These are phyloP conservation scores for Anticlea derivata DNA, from an alignment of 2,888 invertebrate species.

Conservation along the genomic window DNA sequence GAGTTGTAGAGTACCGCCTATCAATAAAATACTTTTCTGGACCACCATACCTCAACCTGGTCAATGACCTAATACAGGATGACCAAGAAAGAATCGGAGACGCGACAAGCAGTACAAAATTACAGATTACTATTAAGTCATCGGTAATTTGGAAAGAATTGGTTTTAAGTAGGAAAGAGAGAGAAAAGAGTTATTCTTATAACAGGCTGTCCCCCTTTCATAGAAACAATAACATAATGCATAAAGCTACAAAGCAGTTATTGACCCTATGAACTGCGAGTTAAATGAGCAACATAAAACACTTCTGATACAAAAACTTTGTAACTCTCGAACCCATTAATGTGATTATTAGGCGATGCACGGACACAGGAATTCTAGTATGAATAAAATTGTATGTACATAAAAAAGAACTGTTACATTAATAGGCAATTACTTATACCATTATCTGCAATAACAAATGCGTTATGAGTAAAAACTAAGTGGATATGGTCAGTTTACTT, in stretches of 20 bases:
- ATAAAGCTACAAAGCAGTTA: slow-evolving; percentile 1
- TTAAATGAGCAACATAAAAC: slow-evolving; percentile 7
- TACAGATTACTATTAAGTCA: too few relatives aligned
- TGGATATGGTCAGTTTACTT: slow-evolving; percentile 54
- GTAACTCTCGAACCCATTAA: slow-evolving; percentile 17
- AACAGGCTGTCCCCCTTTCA: too few relatives aligned
- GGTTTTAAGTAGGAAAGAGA: too few relatives aligned
- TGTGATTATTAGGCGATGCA: slow-evolving; percentile 16
- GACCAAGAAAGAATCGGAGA: too few relatives aligned
- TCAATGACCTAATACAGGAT: too few relatives aligned
- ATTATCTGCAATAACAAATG: slow-evolving; percentile 36
- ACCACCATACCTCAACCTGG: too few relatives aligned
- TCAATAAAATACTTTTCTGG: too few relatives aligned
- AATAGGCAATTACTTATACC: slow-evolving; percentile 42
- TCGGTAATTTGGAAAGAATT: too few relatives aligned
- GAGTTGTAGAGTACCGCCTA: too few relatives aligned
- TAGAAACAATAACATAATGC: not conserved
- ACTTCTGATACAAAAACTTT: slow-evolving; percentile 6
- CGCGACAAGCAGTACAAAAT: too few relatives aligned
- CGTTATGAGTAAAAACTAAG: slow-evolving; percentile 33
- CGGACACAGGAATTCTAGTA: slow-evolving; percentile 32
- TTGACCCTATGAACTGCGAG: slow-evolving; percentile 3
- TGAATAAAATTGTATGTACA: slow-evolving; percentile 27
- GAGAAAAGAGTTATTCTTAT: too few relatives aligned
- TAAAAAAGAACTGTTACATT: slow-evolving; percentile 39